Conservation (phyloP, 2,113 vertebrate species). For the Carettochelys insculpta region DNA sequence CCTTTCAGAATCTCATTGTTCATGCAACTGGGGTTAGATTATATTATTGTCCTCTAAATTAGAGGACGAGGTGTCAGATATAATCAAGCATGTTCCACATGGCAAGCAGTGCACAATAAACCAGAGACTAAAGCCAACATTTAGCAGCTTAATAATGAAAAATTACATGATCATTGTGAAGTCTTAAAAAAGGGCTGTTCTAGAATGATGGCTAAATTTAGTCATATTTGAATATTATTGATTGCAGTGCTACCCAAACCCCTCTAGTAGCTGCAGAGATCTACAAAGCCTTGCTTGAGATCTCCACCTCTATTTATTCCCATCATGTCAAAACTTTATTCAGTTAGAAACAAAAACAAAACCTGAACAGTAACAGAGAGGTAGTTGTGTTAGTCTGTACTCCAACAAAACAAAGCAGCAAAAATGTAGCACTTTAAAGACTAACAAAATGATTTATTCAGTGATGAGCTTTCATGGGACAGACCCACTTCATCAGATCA, state of each 20-base stretch:
- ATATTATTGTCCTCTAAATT: neutral
- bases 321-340: neutral
- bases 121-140: neutral
- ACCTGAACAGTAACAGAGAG: too few species aligned
- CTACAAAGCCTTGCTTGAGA: neutral
- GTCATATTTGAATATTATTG: neutral
- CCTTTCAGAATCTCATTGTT: neutral
- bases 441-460: too few species aligned
- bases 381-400: too few species aligned
- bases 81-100: neutral
- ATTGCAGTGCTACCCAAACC: neutral
- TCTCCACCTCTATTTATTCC: neutral
- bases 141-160: neutral
- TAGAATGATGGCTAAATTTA: neutral
- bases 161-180: neutral
- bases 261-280: neutral
- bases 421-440: too few species aligned
- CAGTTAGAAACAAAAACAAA: neutral
- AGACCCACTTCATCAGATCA: too few species aligned
- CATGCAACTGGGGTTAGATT: neutral
- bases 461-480: too few species aligned
- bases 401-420: too few species aligned
- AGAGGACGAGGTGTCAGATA: neutral
- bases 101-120: neutral
- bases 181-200: neutral